These are phyloP conservation scores for Dryoscopus gambensis DNA, from an alignment of 2,113 vertebrate genomes.

Conservation along the genomic window DNA sequence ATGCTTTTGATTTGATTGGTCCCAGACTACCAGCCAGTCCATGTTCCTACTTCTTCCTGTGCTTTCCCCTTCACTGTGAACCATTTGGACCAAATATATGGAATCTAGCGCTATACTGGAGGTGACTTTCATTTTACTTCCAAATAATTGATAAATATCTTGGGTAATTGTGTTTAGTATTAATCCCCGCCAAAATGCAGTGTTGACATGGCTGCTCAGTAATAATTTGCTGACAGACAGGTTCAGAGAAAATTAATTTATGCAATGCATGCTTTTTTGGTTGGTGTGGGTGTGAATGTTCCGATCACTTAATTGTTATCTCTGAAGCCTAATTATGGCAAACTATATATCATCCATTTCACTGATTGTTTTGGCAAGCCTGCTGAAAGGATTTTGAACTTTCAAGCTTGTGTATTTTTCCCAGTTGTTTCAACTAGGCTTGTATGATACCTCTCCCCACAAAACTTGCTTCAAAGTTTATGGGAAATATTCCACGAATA, in stretches of 20 bases:
- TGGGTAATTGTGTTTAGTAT: background rate
- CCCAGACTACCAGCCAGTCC: background rate
- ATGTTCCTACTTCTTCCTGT: background rate
- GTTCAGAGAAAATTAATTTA: conserved; percentile 6
- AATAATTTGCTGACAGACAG: conserved; percentile 1
- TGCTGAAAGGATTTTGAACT: background rate
- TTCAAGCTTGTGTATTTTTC: background rate
- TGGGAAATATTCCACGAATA: background rate
- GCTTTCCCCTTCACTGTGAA: background rate
- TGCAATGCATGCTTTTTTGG: background rate
- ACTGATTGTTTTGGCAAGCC: conserved; percentile 1
- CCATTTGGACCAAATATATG: background rate
- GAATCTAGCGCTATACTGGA: background rate
- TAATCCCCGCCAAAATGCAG: background rate
- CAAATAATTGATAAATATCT: background rate
- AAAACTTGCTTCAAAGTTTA: background rate
- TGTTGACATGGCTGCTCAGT: background rate
- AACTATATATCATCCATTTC: conserved; percentile 6
- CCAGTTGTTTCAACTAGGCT: background rate
- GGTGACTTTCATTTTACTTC: background rate
- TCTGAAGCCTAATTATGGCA: conserved; percentile 34
- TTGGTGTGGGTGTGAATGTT: conserved; percentile 14
- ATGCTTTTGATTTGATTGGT: background rate
- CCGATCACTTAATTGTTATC: conserved; percentile 54
- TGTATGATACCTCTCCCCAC: background rate